Evolutionary conservation across 2,113 vertebrate species (phyloP).

Genomic region (Vidua chalybeata): DNA sequence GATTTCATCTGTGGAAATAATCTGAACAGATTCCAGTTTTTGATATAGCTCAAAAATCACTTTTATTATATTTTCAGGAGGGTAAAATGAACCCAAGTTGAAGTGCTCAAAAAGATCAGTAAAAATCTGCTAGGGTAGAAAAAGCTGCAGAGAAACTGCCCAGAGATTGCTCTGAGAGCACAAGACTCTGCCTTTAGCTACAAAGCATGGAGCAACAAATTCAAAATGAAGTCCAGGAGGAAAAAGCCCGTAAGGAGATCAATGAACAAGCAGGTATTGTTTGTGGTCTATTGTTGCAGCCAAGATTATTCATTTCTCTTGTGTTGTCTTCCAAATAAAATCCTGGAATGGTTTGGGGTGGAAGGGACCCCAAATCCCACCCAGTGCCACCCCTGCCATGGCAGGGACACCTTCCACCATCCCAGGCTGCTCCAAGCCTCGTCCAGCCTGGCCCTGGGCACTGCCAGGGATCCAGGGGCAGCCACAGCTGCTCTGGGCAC

Average conservation of each 20-base stretch:
- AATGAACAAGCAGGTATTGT: not conserved
- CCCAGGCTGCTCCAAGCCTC: not conserved
- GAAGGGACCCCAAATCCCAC: rapidly evolving
- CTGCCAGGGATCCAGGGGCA: not conserved
- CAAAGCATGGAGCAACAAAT: not conserved
- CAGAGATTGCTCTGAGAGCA: not conserved
- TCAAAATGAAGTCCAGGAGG: not conserved
- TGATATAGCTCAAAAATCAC: not conserved
- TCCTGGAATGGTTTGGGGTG: not conserved
- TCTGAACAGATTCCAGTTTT: not conserved
- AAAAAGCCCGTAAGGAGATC: not conserved
- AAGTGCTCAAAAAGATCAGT: not conserved
- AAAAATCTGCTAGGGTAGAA: not conserved
- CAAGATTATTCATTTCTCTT: not conserved
- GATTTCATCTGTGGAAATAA: not conserved
- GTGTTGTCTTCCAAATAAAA: not conserved
- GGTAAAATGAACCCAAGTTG: not conserved
- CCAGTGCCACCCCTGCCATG: not conserved
- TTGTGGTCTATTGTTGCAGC: not conserved
- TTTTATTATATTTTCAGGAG: not conserved
- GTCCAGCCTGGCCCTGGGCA: rapidly evolving
- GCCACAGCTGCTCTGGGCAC: not conserved
- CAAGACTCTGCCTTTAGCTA: not conserved
- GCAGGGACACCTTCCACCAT: not conserved
- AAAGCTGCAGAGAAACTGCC: not conserved